Percentiles rank a stretch among this genome's conserved stretches.
Evolutionary conservation across 2,888 invertebrate genomes (phyloP).

Genomic region (Salticus scenicus): DNA sequence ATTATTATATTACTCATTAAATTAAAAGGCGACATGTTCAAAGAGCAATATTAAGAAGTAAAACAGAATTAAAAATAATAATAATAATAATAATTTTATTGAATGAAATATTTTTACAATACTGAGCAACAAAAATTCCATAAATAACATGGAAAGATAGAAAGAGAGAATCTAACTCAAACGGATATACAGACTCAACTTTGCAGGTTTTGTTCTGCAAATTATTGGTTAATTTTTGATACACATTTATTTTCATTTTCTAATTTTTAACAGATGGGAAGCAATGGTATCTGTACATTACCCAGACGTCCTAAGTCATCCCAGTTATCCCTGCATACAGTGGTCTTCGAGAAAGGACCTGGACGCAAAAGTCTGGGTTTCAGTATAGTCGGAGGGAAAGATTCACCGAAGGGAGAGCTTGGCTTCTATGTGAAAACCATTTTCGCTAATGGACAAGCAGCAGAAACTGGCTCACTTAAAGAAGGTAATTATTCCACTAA

Average conservation of each 20-base stretch:
- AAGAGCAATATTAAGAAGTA: no score
- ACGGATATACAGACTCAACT: no score
- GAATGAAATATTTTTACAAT: no score
- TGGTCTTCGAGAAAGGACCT: slow-evolving; percentile 86
- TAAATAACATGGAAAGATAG: no score
- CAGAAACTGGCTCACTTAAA: slow-evolving; percentile 87
- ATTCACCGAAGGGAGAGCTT: slow-evolving; percentile 90
- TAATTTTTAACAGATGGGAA: slow-evolving; percentile 62
- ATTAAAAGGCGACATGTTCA: no score
- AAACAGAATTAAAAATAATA: no score
- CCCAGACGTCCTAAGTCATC: slow-evolving; percentile 72
- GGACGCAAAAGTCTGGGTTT: slow-evolving; percentile 91
- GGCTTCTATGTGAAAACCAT: slow-evolving; percentile 93
- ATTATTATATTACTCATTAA: no score
- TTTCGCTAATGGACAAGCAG: slow-evolving; percentile 89
- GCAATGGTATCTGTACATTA: slow-evolving; percentile 72
- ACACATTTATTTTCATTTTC: background rate
- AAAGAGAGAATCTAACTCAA: no score
- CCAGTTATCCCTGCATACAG: slow-evolving; percentile 76
- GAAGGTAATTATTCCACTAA: slow-evolving; percentile 86
- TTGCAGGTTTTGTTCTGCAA: background rate
- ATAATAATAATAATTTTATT: no score
- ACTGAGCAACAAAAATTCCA: no score
- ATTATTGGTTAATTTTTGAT: background rate
- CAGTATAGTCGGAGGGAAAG: slow-evolving; percentile 91